Evolutionary conservation across 2,797 vertebrate species (phyloP).

Genomic region (Manis pentadactyla): DNA sequence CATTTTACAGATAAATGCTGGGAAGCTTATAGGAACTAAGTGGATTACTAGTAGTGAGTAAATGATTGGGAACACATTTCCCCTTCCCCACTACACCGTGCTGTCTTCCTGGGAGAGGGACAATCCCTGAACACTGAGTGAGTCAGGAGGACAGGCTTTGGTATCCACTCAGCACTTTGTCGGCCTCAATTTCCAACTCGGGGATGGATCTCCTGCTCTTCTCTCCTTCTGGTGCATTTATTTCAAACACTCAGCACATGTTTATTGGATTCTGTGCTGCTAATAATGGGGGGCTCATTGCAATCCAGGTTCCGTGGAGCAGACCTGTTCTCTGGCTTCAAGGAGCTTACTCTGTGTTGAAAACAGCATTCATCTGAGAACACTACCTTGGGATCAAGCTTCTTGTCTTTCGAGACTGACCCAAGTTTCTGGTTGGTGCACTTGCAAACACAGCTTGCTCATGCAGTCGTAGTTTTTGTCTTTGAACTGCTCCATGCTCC

Average conservation of each 20-base stretch:
- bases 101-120: neutral
- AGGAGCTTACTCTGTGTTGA: neutral
- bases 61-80: neutral
- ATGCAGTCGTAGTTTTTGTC: neutral
- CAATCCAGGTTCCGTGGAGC: accelerated
- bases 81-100: accelerated
- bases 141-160: neutral
- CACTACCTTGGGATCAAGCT: neutral
- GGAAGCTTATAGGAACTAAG: neutral
- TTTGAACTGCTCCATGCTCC: neutral
- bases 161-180: neutral
- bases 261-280: neutral
- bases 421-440: neutral
- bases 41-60: neutral
- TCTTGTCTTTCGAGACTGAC: neutral
- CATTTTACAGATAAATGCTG: neutral
- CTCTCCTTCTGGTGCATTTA: neutral
- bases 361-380: neutral
- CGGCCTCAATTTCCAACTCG: neutral
- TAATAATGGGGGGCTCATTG: accelerated
- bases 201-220: neutral
- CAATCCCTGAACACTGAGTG: neutral
- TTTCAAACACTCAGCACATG: neutral
- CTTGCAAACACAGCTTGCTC: neutral
- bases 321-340: neutral